Evolutionary conservation across 2,888 invertebrate genomes (phyloP).

Genomic region (Andrena dorsata): DNA sequence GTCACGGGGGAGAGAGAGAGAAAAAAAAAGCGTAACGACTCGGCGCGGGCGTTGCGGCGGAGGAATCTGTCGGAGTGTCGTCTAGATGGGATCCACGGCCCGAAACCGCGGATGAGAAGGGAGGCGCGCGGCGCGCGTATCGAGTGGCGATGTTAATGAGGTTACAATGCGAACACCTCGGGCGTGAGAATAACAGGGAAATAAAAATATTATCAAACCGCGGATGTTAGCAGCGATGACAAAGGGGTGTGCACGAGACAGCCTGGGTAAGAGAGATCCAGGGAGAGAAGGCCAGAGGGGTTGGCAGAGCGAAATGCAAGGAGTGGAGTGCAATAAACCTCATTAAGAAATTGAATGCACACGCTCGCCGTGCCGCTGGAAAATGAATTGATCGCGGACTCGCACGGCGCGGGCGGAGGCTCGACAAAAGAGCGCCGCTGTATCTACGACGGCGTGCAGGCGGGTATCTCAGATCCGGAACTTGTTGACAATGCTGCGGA

Average conservation of each 20-base stretch:
- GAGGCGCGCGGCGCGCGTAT: conserved; percentile 23
- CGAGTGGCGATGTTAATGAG: conserved; percentile 58
- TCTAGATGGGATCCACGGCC: conserved; percentile 23
- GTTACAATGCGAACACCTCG: conserved; percentile 57
- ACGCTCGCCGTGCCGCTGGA: conserved; percentile 51
- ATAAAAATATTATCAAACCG: conserved; percentile 63
- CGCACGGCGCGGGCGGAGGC: conserved; percentile 30
- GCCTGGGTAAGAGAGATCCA: too few relatives aligned
- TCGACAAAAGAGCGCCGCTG: conserved; percentile 29
- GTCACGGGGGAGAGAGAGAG: too few relatives aligned
- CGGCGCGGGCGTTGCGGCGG: too few relatives aligned
- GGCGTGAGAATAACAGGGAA: conserved; percentile 55
- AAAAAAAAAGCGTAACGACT: neutral
- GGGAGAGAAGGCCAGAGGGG: conserved; percentile 1
- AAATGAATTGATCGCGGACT: conserved; percentile 61
- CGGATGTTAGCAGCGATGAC: conserved; percentile 53
- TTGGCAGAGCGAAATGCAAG: conserved; percentile 37
- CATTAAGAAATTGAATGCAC: conserved; percentile 69
- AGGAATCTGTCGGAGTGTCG: conserved; percentile 29
- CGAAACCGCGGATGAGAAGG: neutral
- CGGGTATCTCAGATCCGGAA: conserved; percentile 80
- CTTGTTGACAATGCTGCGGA: conserved; percentile 84
- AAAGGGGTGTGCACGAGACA: conserved; percentile 43
- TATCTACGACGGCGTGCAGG: conserved; percentile 48
- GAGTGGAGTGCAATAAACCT: conserved; percentile 66